Conservation (phyloP, 2,797 vertebrate species). For the Paedocypris micromegethes region DNA sequence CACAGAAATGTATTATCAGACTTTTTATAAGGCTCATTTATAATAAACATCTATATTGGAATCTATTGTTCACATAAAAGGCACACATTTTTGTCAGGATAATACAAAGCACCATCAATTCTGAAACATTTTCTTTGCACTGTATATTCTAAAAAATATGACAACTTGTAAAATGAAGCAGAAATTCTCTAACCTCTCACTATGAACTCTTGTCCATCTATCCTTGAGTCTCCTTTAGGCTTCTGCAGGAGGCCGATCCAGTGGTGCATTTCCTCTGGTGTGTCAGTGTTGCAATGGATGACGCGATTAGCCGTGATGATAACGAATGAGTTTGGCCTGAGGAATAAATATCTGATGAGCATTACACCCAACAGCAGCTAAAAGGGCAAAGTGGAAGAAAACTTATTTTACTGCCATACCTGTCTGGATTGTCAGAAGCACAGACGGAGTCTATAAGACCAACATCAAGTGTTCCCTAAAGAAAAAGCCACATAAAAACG, state of each 20-base stretch:
- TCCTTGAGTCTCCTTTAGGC: constrained; percentile 72
- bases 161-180: too few species aligned
- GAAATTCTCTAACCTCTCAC: constrained; percentile 66
- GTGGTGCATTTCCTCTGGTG: constrained; percentile 81
- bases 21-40: too few species aligned
- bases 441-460: constrained; percentile 83
- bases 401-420: constrained; percentile 55
- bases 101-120: too few species aligned
- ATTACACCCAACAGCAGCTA: neutral
- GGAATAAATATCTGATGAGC: neutral
- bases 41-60: too few species aligned
- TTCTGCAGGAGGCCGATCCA: constrained; percentile 83
- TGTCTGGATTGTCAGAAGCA: constrained; percentile 80
- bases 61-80: too few species aligned
- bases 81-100: too few species aligned
- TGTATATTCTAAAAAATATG: too few species aligned
- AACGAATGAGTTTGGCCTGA: constrained; percentile 78
- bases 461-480: constrained; percentile 77
- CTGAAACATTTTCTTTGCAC: too few species aligned
- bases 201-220: constrained; percentile 76
- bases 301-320: constrained; percentile 82
- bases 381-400: too few species aligned
- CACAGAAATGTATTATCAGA: too few species aligned
- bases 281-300: constrained; percentile 81
- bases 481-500: constrained; percentile 25